phyloP scores from a whole-genome alignment of 2,113 vertebrate species.

The Plectropomus leopardus region DNA sequence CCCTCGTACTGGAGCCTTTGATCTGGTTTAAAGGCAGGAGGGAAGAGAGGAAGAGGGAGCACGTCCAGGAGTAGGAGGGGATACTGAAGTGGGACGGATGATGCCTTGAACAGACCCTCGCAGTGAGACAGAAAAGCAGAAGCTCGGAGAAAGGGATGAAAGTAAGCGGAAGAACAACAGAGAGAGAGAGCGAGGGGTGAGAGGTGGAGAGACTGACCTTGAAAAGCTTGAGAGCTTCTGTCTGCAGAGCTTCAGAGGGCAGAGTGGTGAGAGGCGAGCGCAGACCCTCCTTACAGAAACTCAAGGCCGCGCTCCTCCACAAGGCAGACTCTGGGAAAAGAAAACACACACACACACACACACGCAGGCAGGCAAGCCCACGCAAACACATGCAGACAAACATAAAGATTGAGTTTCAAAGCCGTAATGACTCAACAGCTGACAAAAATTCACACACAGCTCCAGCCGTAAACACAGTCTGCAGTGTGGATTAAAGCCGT shows the following conservation, averaged over 20 bases:
- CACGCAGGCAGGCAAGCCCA: constrained; percentile 13
- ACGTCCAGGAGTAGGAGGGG: constrained; percentile 40
- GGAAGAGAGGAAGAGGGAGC: constrained; percentile 25
- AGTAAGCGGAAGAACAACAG: constrained; percentile 35
- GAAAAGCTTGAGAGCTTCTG: constrained; percentile 93
- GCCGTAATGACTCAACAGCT: constrained; percentile 67
- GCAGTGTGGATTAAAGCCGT: constrained; percentile 52
- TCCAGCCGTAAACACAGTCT: constrained; percentile 72
- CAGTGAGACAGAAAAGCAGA: neutral
- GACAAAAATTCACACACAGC: constrained; percentile 32
- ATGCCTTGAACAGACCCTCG: constrained; percentile 52
- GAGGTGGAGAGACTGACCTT: constrained; percentile 83
- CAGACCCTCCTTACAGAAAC: constrained; percentile 90
- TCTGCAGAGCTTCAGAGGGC: constrained; percentile 92
- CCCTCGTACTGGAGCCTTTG: constrained; percentile 69
- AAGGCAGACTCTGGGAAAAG: constrained; percentile 85
- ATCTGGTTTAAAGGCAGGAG: constrained; percentile 65
- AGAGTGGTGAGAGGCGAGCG: constrained; percentile 89
- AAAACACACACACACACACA: neutral
- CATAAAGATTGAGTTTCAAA: constrained; percentile 69
- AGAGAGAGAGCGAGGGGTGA: constrained; percentile 16
- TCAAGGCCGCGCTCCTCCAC: constrained; percentile 89
- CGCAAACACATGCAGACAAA: constrained; percentile 20
- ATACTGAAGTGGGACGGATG: constrained; percentile 22
- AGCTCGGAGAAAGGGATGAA: constrained; percentile 38